Conservation (phyloP, 2,113 vertebrate species). For the Varanus komodoensis region DNA sequence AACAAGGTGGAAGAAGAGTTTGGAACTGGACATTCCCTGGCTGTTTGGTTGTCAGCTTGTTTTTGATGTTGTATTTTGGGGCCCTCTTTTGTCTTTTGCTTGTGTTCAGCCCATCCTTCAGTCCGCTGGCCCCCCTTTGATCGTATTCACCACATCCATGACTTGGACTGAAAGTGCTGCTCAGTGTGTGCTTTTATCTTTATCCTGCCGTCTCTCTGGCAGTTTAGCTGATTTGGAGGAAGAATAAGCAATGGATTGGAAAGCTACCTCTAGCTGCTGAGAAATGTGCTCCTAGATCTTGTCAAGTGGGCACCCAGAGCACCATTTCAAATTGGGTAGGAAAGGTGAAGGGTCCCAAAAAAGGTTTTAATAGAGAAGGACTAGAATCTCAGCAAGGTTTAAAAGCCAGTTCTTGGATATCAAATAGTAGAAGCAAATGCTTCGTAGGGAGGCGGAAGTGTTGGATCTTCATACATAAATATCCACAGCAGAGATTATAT, state of each 20-base stretch:
- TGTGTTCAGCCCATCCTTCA: neutral
- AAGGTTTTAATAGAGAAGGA: neutral
- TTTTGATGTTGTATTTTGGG: neutral
- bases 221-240: no score
- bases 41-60: neutral
- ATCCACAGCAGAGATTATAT: no score
- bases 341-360: neutral
- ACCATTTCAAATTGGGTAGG: neutral
- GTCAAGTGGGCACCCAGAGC: neutral
- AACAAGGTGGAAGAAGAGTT: neutral
- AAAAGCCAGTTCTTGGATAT: neutral
- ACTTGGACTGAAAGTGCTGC: neutral
- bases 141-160: neutral
- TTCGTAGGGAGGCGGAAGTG: no score
- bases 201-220: neutral
- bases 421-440: neutral
- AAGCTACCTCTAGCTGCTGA: neutral
- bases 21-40: neutral
- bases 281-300: neutral
- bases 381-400: neutral
- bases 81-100: neutral
- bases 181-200: neutral
- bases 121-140: neutral
- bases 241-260: neutral
- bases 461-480: no score